Conservation (phyloP, 2,888 invertebrate genomes). For the Philopedon plagiatum region DNA sequence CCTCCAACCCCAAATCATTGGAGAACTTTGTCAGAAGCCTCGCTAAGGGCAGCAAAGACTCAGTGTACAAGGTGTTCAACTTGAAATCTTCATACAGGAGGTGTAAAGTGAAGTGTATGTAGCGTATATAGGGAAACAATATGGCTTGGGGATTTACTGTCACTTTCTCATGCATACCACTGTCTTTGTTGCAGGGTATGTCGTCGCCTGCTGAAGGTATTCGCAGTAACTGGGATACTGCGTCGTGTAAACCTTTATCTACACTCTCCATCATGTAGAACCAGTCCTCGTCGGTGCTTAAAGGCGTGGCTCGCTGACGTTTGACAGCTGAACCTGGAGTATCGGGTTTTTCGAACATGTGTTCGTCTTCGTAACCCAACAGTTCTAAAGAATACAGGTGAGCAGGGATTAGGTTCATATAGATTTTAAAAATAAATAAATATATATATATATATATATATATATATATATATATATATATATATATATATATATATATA, state of each 20-base stretch:
- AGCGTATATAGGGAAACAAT: conserved; percentile 81
- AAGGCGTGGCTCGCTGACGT: conserved; percentile 84
- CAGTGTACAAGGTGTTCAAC: conserved; percentile 79
- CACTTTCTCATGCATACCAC: conserved; percentile 20
- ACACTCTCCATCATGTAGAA: conserved; percentile 69
- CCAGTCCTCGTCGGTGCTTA: conserved; percentile 87
- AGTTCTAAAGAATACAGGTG: conserved; percentile 68
- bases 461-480: too few species aligned
- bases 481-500: too few species aligned
- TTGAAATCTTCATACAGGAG: conserved; percentile 93
- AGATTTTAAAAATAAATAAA: too few species aligned
- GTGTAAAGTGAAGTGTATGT: conserved; percentile 86
- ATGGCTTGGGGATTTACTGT: conserved; percentile 76
- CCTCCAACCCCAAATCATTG: conserved; percentile 79
- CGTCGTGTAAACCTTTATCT: conserved; percentile 44
- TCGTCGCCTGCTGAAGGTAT: conserved; percentile 24
- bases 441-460: too few species aligned
- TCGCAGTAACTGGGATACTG: conserved; percentile 46
- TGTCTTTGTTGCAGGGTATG: not conserved
- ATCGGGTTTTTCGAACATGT: conserved; percentile 62
- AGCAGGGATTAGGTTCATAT: too few species aligned
- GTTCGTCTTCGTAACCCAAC: conserved; percentile 78
- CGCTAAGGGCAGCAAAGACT: conserved; percentile 79
- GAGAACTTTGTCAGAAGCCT: conserved; percentile 83
- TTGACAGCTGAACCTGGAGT: conserved; percentile 74